Conservation (phyloP, 1,140 invertebrate species). For the Parasteatoda tepidariorum region DNA sequence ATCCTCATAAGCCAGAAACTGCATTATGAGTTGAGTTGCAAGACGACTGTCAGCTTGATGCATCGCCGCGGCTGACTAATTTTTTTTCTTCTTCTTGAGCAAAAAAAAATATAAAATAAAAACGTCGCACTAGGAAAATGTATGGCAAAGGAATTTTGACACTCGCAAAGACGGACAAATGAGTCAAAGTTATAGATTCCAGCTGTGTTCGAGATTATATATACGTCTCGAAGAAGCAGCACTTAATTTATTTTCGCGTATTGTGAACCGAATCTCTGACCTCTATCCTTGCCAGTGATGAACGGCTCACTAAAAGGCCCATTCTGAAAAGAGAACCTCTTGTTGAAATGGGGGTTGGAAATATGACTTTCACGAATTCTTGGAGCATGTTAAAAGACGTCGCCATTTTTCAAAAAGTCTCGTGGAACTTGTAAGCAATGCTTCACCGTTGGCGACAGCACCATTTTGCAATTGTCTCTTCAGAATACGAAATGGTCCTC, state of each 20-base stretch:
- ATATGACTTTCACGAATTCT: conserved; percentile 17
- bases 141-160: conserved; percentile 50
- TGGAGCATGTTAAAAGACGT: neutral
- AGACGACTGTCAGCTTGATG: conserved; percentile 34
- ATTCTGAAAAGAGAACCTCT: neutral
- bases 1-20: neutral
- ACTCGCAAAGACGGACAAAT: conserved; percentile 48
- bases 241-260: conserved; percentile 51
- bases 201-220: conserved; percentile 38
- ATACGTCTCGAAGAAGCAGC: neutral
- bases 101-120: neutral
- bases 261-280: conserved; percentile 10
- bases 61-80: neutral
- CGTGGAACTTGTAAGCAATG: neutral
- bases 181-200: conserved; percentile 49
- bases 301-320: conserved; percentile 1
- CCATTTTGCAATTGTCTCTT: neutral
- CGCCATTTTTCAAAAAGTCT: conserved; percentile 31
- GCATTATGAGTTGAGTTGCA: neutral
- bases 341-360: neutral
- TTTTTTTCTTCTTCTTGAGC: neutral
- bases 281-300: conserved; percentile 10
- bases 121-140: neutral
- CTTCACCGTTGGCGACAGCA: neutral
- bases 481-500: neutral